phyloP scores from a whole-genome alignment of 2,888 invertebrate species.

The Pycnomerus fuliginosus region DNA sequence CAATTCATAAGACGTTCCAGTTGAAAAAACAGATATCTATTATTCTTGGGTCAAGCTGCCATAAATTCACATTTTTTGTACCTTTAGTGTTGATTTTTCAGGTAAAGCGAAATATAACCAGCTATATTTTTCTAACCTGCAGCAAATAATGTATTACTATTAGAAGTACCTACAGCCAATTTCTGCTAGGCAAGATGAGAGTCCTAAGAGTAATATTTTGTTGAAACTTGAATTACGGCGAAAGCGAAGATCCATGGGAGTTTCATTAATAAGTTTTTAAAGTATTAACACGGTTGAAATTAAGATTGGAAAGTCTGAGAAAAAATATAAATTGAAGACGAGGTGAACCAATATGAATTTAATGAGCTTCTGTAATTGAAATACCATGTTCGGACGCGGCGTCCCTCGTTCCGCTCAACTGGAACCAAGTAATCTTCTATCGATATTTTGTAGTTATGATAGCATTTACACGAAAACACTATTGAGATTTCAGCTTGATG shows the following conservation, averaged over 20 bases:
- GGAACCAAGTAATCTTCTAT: slow-evolving; percentile 27
- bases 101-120: too few species aligned
- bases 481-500: slow-evolving; percentile 26
- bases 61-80: slow-evolving; percentile 6
- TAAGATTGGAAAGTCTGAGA: slow-evolving; percentile 24
- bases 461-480: slow-evolving; percentile 28
- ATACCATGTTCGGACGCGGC: slow-evolving; percentile 26
- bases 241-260: slow-evolving; percentile 3
- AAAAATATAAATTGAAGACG: slow-evolving; percentile 25
- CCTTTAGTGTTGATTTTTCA: too few species aligned
- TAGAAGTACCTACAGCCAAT: too few species aligned
- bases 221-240: too few species aligned
- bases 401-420: slow-evolving; percentile 25
- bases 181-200: too few species aligned
- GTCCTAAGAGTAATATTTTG: too few species aligned
- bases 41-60: slow-evolving; percentile 7
- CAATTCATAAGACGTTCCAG: slow-evolving; percentile 17
- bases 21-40: slow-evolving; percentile 7
- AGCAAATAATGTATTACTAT: too few species aligned
- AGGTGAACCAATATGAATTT: slow-evolving; percentile 28
- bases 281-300: slow-evolving; percentile 24
- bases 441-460: slow-evolving; percentile 28
- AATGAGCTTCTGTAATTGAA: slow-evolving; percentile 29
- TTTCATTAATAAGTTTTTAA: slow-evolving; percentile 21
- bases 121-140: too few species aligned